These are phyloP conservation scores for Neoarius graeffei DNA, from an alignment of 2,113 vertebrate genomes.

Conservation along the genomic window DNA sequence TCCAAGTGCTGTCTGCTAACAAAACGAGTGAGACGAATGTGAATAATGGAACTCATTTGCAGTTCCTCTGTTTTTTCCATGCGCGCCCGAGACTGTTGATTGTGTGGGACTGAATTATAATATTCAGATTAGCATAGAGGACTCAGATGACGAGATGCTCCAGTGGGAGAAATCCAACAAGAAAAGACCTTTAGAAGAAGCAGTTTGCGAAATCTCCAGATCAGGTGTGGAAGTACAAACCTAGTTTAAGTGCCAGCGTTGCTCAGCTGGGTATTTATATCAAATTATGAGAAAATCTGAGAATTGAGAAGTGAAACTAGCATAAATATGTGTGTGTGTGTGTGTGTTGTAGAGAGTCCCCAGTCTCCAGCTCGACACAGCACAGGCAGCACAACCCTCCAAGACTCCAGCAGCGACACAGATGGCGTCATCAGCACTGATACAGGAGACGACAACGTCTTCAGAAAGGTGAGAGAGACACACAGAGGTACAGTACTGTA, in stretches of 20 bases:
- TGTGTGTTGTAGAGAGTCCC: constrained; percentile 63
- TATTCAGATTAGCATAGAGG: not conserved
- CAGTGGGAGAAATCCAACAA: not conserved
- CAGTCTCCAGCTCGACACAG: constrained; percentile 57
- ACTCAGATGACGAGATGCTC: not conserved
- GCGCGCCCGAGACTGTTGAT: not conserved
- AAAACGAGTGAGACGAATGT: not conserved
- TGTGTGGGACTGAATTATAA: not conserved
- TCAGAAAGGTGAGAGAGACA: constrained; percentile 67
- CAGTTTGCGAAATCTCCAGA: not conserved
- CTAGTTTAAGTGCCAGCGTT: not conserved
- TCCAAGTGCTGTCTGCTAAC: not conserved
- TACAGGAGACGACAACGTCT: constrained; percentile 64
- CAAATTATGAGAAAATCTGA: not conserved
- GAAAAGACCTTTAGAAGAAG: not conserved
- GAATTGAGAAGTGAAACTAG: constrained; percentile 33
- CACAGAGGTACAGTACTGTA: not conserved
- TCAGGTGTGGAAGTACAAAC: not conserved
- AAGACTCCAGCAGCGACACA: constrained; percentile 70
- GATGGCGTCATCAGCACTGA: constrained; percentile 69
- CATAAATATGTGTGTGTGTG: not conserved
- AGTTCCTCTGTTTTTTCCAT: not conserved
- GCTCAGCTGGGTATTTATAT: not conserved
- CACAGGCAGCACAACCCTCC: constrained; percentile 60
- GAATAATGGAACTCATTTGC: not conserved